Evolutionary conservation across 2,888 invertebrate species (phyloP).

Genomic region (Acleris emargana): DNA sequence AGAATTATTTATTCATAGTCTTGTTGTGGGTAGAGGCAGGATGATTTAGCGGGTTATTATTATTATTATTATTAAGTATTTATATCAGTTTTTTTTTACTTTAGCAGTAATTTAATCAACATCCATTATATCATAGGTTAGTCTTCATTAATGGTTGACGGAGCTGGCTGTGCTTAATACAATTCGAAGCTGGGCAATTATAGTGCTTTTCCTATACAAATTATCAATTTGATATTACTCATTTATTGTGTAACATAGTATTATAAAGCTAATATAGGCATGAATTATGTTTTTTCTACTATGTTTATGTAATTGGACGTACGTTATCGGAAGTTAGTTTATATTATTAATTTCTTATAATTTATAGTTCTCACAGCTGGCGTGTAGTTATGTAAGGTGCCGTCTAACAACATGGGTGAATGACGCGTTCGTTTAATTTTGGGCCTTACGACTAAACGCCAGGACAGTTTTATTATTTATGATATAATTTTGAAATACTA

Average conservation of each 20-base stretch:
- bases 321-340: constrained; percentile 48
- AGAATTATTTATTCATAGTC: too few relatives aligned
- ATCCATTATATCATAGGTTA: background rate
- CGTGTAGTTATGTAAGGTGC: constrained; percentile 48
- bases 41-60: too few relatives aligned
- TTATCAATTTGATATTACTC: constrained; percentile 7
- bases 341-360: constrained; percentile 45
- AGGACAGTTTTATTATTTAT: constrained; percentile 37
- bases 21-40: too few relatives aligned
- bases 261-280: constrained; percentile 15
- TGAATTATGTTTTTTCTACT: constrained; percentile 13
- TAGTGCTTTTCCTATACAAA: constrained; percentile 46
- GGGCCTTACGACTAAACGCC: constrained; percentile 44
- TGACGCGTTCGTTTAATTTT: constrained; percentile 33
- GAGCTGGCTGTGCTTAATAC: constrained; percentile 52
- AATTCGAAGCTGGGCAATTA: constrained; percentile 46
- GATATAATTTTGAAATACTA: constrained; percentile 70
- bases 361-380: constrained; percentile 58
- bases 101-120: too few relatives aligned
- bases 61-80: too few relatives aligned
- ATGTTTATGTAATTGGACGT: constrained; percentile 30
- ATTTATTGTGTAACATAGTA: background rate
- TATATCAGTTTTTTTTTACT: too few relatives aligned
- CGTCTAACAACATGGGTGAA: constrained; percentile 23
- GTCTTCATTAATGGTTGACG: constrained; percentile 41